Evolutionary conservation across 2,888 invertebrate genomes (phyloP), one percentile per base, ranked within the genome.

Genomic region (Xanthia icteritia): DNA sequence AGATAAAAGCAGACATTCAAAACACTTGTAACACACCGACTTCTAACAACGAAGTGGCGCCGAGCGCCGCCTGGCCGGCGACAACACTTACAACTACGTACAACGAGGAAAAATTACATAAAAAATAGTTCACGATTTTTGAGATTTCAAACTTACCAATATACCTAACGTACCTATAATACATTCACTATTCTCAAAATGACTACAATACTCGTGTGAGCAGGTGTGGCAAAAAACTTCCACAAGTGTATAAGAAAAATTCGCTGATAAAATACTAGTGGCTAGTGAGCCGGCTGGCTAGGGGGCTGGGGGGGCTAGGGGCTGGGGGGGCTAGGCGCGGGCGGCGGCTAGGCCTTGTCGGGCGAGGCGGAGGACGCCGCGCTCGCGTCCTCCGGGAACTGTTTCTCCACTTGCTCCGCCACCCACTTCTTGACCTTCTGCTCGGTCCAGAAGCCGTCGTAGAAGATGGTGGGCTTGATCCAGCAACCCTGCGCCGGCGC

Each of bases 361-460:
- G 93, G 91, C 42, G 93, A 68, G 20, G 73, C 89, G 42, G 90
- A 60, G 0, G 90, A 80, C 69, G 91, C 84, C 42, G 89, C 89
- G 8, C 90, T 81, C 8, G 89, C 78, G 39, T 95, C 96, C 65
- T 95, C 96, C 2, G 96, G 96, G 85, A 95, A 95, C 90, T 95
- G 95, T 88, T 96, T 96, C 87, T 96, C 96, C 31, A 96, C 95
- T 87, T 96, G 97, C 85, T 97, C 97, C 8, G 97, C 95, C 3
- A 96, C 96, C 97, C 97, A 97, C 89, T 95, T 96, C 89, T 96
- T 97, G 27, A 97, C 97, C 86, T 97, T 96, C 92, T 96, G 97
- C 92, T 97, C 97, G 1, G 97, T 97, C 97, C 97, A 97, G 89
- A 97, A 97, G 1, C 97, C 97, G 67, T 97, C 97, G 79, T 97